Conservation (phyloP, 2,797 vertebrate species). For the Microctenopoma lineatum region DNA sequence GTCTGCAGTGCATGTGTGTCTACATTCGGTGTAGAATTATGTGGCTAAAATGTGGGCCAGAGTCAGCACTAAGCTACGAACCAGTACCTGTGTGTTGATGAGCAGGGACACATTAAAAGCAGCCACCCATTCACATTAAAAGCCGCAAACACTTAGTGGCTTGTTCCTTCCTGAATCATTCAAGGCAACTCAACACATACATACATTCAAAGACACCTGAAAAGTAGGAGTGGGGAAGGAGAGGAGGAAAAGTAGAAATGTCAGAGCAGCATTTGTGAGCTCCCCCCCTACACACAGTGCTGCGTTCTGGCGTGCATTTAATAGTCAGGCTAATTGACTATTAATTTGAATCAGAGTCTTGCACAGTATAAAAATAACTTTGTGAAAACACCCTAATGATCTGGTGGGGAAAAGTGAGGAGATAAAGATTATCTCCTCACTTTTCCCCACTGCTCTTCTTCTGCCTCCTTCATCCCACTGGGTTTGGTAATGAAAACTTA, state of each 20-base stretch:
- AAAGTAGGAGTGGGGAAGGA: neutral
- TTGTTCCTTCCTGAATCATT: conserved; percentile 70
- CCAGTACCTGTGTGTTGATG: conserved; percentile 59
- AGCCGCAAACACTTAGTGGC: conserved; percentile 46
- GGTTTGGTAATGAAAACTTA: conserved; percentile 71
- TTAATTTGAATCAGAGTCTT: conserved; percentile 72
- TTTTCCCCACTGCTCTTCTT: conserved; percentile 21
- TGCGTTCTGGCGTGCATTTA: conserved; percentile 46
- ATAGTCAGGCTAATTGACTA: conserved; percentile 68
- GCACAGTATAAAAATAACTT: conserved; percentile 62
- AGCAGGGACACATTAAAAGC: conserved; percentile 76
- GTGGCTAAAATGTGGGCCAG: conserved; percentile 48
- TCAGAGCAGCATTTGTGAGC: conserved; percentile 38
- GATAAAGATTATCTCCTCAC: conserved; percentile 27
- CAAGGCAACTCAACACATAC: conserved; percentile 47
- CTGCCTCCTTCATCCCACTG: conserved; percentile 41
- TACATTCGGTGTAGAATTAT: conserved; percentile 7
- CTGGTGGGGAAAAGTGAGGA: too few relatives aligned
- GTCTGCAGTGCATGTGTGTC: conserved; percentile 6
- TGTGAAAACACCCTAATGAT: conserved; percentile 69
- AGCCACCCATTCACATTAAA: conserved; percentile 43
- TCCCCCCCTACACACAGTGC: conserved; percentile 1
- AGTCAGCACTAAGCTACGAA: neutral
- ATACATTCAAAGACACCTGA: conserved; percentile 26
- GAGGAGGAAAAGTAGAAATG: conserved; percentile 48